Evolutionary conservation across 2,113 vertebrate species (phyloP), one percentile per base, ranked within the genome.

Genomic region (Riparia riparia): DNA sequence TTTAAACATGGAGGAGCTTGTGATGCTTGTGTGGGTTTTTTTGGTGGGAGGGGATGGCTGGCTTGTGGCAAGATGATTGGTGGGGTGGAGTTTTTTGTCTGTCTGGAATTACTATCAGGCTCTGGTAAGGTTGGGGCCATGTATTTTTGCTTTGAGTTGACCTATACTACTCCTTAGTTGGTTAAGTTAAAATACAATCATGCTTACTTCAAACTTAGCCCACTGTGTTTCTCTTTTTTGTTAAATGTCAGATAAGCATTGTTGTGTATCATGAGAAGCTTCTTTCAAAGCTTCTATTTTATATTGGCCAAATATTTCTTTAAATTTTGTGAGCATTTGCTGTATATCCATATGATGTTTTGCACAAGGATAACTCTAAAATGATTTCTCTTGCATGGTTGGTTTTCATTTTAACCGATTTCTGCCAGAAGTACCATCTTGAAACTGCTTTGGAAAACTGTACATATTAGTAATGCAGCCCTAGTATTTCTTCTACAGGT

Each of bases 11-110:
- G 22, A n/a, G 4, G 3, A 61, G 9, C 22, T 32, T 51, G 20
- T 41, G 3, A 3, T 74, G 25, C 25, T n/a, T 44, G 6, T 37
- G 26, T 34, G 54, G 34, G 2, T 0, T 7, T 26, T 56, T 68
- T 42, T n/a, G 2, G 7, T 4, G 32, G 1, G 7, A 3, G 20
- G 2, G 39, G 12, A 21, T 39, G 44, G 7, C 32, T 44, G 10
- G 6, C 37, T 90, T 58, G 31, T 15, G 3, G 28, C 4, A 7
- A 12, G 19, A 12, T 11, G 21, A 8, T 24, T 71, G 25, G 14
- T 44, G 18, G 11, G 6, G 3, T 47, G 19, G 54, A 51, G 6
- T 7, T 68, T 42, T 81, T 57, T 44, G 11, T 65, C 29, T 37
- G 13, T 61, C 74, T 61, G 29, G 47, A 77, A 29, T 86, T 71